These are phyloP conservation scores for Crax fasciolata DNA, from an alignment of 2,797 vertebrate species.

Conservation along the genomic window DNA sequence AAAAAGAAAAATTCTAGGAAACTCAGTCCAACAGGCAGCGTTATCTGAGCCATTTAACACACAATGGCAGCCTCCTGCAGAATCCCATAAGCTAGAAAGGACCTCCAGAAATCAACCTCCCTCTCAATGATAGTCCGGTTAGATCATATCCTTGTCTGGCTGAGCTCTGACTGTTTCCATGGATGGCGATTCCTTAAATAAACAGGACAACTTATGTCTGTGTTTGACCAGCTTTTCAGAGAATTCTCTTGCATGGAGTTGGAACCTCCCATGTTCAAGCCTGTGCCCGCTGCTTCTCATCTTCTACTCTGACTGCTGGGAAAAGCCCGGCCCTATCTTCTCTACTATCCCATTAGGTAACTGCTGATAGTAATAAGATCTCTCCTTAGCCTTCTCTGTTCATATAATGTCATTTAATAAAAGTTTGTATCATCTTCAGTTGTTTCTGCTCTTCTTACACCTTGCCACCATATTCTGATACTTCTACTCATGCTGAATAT, in stretches of 20 bases:
- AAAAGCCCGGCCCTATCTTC: neutral
- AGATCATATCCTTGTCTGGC: neutral
- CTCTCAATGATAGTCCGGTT: neutral
- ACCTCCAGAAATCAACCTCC: neutral
- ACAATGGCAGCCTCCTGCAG: neutral
- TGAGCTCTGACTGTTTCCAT: neutral
- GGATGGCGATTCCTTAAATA: neutral
- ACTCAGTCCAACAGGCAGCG: neutral
- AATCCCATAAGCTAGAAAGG: neutral
- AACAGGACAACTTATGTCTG: neutral
- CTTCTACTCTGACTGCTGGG: neutral
- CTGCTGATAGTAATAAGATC: neutral
- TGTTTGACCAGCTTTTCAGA: neutral
- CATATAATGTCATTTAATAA: neutral
- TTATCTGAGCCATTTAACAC: neutral
- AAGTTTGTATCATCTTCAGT: neutral
- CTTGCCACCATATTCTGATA: neutral
- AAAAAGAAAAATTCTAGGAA: neutral
- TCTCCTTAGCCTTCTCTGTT: neutral
- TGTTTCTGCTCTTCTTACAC: neutral
- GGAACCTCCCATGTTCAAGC: neutral
- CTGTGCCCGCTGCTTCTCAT: fast-evolving
- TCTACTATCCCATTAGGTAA: neutral
- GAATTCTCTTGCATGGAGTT: neutral
- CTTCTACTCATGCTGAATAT: neutral